Base-by-base conservation (phyloP, 2,888 invertebrate species). In the Mechanitis mazaeus region DNA sequence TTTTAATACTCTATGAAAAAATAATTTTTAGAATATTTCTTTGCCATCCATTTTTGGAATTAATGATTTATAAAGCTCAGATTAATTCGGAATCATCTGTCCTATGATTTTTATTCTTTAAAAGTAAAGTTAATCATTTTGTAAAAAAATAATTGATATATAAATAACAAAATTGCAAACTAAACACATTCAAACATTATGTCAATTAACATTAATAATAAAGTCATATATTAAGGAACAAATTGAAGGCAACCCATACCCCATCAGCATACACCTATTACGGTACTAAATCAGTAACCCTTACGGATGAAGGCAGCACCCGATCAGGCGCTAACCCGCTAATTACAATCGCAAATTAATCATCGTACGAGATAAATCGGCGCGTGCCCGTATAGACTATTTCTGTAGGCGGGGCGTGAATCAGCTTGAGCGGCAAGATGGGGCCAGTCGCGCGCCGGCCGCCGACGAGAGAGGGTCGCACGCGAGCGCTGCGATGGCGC, bases 381-480 rank as follows among this genome's bases (percentile, higher is more conserved):
- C 79, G 80, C 80, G 80, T 78, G 78, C 76, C 72, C 72, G 74
- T 68, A 69, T 71, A 31, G 79, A 83, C 85, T 85, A 85, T 85
- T 85, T 85, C 81, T 82, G 84, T 79, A 79, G 82, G 84, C 82
- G 83, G 76, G 70, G 77, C 74, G 71, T 68, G 73, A 69, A 64
- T 68, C 72, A 66, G 87, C 85, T 75, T 80, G 82, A 84, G 82
- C 79, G 81, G 76, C 72, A 83, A 70, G 71, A 75, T 75, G 78
- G 76, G 74, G 69, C 69, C 75, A 89, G 89, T 89, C 88, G 88
- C 83, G 89, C 87, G 86, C 85, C 84, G 83, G 77, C 82, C 83
- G 85, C 83, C 80, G 83, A 75, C 81, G 77, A 73, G 84, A 72
- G 72, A 77, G 76, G 79, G 77, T 75, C 76, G 71, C 70, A 73